A percentile compares a stretch with the other conserved stretches of the same genome.
These are phyloP conservation scores for Tholera decimalis DNA, from an alignment of 2,888 invertebrate genomes.

Conservation along the genomic window DNA sequence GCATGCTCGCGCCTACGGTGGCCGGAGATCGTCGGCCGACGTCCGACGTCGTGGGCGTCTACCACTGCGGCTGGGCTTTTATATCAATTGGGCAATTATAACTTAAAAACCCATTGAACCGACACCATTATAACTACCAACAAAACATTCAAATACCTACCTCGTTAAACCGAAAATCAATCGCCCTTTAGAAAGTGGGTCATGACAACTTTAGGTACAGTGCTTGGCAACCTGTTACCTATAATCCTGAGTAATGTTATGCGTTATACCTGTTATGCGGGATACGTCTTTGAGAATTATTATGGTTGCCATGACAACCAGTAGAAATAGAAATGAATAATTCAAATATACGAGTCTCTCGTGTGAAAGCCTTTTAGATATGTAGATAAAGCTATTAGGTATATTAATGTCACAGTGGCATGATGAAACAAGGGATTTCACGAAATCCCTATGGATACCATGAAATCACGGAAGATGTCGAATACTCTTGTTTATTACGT, in stretches of 20 bases:
- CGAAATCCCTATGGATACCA: too few species aligned
- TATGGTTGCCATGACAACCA: neutral
- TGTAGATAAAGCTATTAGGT: neutral
- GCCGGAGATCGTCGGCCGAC: too few species aligned
- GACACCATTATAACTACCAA: constrained; percentile 27
- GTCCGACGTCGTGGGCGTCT: too few species aligned
- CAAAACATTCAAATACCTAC: constrained; percentile 12
- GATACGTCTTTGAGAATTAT: neutral
- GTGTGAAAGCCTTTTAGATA: neutral
- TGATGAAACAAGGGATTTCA: too few species aligned
- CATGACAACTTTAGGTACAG: constrained; percentile 24
- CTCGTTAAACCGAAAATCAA: constrained; percentile 45
- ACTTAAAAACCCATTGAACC: neutral
- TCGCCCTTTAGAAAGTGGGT: constrained; percentile 47
- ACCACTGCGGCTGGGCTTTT: too few species aligned
- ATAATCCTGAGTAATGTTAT: neutral
- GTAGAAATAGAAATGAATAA: neutral
- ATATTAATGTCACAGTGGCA: neutral
- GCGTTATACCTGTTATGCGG: neutral
- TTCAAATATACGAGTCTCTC: neutral
- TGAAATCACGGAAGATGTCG: too few species aligned
- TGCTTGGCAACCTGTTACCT: constrained; percentile 36
- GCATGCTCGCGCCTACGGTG: too few species aligned
- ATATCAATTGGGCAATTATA: neutral
- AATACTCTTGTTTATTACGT: too few species aligned